These are phyloP conservation scores for Empidonax alnorum DNA, from an alignment of 2,113 vertebrate species.

Conservation along the genomic window DNA sequence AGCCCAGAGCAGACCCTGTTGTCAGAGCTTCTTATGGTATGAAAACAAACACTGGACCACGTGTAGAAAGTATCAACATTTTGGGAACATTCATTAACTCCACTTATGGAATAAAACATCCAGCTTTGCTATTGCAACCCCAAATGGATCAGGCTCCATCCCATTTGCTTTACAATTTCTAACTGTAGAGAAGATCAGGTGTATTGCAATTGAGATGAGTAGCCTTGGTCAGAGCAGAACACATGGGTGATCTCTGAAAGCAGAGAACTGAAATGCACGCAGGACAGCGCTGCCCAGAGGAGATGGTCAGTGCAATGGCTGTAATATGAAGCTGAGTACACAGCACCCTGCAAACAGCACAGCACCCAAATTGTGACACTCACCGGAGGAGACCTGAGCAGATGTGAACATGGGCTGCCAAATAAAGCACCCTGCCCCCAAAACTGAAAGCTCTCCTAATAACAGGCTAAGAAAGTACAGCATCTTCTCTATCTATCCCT, in stretches of 20 bases:
- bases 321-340: background rate
- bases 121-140: background rate
- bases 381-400: background rate
- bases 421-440: background rate
- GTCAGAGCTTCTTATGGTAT: background rate
- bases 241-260: accelerated
- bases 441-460: background rate
- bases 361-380: accelerated
- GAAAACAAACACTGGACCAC: background rate
- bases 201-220: background rate
- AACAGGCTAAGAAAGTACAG: background rate
- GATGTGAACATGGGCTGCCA: background rate
- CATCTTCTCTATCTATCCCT: background rate
- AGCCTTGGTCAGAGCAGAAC: background rate
- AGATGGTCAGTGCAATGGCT: background rate
- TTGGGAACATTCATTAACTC: background rate
- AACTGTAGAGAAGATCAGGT: background rate
- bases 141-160: background rate
- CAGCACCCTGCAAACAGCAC: accelerated
- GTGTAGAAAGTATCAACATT: background rate
- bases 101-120: background rate
- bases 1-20: background rate
- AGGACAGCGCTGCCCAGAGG: background rate
- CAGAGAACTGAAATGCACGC: background rate
- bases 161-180: background rate